A percentile compares a stretch with the other conserved stretches of the same genome.
These are phyloP conservation scores for Anoplopoma fimbria DNA, from an alignment of 2,113 vertebrate genomes.

Conservation along the genomic window DNA sequence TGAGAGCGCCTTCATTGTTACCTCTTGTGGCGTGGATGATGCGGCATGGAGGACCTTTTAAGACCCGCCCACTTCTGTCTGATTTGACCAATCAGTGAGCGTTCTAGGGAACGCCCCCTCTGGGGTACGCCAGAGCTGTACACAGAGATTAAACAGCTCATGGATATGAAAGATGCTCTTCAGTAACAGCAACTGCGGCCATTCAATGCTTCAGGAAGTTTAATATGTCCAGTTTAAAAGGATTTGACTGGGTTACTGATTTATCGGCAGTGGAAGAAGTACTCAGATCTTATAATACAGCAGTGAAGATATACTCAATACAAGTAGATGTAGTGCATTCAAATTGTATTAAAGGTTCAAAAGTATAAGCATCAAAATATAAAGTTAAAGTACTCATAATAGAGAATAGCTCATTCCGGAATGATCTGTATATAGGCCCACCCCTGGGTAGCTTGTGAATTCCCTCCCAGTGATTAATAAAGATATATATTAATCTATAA, in stretches of 20 bases:
- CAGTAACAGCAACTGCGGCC: constrained; percentile 38
- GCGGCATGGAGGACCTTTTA: background rate
- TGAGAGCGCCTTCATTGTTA: background rate
- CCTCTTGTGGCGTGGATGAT: background rate
- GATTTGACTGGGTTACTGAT: background rate
- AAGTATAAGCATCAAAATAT: background rate
- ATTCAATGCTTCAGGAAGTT: background rate
- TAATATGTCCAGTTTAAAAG: background rate
- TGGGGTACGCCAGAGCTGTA: background rate
- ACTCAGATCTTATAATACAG: background rate
- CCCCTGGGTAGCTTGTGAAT: background rate
- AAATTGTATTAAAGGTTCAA: background rate
- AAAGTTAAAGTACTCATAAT: background rate
- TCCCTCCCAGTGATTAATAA: background rate
- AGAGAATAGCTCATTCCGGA: background rate
- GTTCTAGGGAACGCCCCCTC: constrained; percentile 26
- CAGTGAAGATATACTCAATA: background rate
- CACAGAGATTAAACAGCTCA: too few relatives aligned
- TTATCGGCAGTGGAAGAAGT: background rate
- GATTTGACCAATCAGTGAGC: constrained; percentile 29
- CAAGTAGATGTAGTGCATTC: background rate
- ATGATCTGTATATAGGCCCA: background rate
- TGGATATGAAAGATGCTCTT: background rate
- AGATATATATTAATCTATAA: background rate
- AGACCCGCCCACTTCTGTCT: background rate